A percentile compares a stretch with the other conserved stretches of the same genome.
phyloP scores from a whole-genome alignment of 2,797 vertebrate genomes.

The Neosilurus hyrtlii region DNA sequence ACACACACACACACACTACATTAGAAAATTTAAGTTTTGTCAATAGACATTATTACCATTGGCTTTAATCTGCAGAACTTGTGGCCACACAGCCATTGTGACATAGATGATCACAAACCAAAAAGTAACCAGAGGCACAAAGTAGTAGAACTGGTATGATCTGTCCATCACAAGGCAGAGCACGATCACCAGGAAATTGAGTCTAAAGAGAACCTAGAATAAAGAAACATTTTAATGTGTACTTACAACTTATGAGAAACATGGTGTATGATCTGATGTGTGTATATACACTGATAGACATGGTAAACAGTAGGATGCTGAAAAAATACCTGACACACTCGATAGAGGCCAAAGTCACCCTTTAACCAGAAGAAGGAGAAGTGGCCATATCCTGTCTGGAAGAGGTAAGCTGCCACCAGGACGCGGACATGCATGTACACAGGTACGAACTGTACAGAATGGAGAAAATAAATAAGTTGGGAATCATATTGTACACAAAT shows the following conservation, averaged over 20 bases:
- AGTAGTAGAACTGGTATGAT: constrained; percentile 98
- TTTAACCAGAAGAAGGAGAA: constrained; percentile 99
- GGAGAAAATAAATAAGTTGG: background rate
- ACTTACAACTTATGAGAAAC: background rate
- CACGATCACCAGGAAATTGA: constrained; percentile 95
- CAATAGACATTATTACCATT: constrained; percentile 76
- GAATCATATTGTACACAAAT: background rate
- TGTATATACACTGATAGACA: background rate
- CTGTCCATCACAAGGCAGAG: constrained; percentile 96
- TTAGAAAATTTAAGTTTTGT: background rate
- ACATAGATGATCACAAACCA: constrained; percentile 95
- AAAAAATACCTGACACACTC: constrained; percentile 88
- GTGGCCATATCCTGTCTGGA: constrained; percentile 98
- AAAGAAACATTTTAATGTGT: constrained; percentile 10
- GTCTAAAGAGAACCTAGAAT: constrained; percentile 90
- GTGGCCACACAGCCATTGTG: constrained; percentile 92
- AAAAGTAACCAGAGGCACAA: constrained; percentile 94
- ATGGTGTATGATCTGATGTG: background rate
- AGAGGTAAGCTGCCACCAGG: constrained; percentile 95
- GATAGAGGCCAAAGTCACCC: constrained; percentile 93
- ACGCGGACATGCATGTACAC: constrained; percentile 98
- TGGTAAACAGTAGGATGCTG: background rate
- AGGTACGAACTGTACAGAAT: constrained; percentile 83
- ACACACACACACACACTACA: too few relatives aligned
- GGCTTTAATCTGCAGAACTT: constrained; percentile 91